Evolutionary conservation across 2,797 vertebrate genomes (phyloP).

Genomic region (Allobates femoralis): DNA sequence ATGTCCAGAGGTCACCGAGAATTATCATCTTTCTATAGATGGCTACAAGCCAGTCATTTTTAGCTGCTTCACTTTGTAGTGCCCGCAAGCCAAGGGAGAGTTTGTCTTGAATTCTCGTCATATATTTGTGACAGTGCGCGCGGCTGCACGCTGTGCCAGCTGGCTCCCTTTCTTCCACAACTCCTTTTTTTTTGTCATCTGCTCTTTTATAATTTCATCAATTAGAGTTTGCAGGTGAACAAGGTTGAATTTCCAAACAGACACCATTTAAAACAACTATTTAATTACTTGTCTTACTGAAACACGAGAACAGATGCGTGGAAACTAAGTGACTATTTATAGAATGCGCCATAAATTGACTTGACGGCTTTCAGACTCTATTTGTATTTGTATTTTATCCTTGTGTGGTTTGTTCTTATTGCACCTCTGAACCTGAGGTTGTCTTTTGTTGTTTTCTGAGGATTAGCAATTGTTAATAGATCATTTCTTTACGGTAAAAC

Average conservation of each 20-base stretch:
- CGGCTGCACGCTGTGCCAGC: conserved; percentile 47
- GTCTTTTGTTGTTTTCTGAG: neutral
- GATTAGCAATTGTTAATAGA: neutral
- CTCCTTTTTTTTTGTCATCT: conserved; percentile 46
- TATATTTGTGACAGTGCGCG: conserved; percentile 46
- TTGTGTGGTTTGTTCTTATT: neutral
- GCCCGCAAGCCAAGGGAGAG: conserved; percentile 33
- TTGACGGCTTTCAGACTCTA: neutral
- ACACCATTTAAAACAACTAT: conserved; percentile 29
- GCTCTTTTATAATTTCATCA: conserved; percentile 57
- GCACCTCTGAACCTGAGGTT: neutral
- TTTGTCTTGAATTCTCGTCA: conserved; percentile 54
- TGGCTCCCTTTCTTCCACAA: conserved; percentile 44
- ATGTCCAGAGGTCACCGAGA: conserved; percentile 29
- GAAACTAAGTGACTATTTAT: conserved; percentile 46
- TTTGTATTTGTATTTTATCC: neutral
- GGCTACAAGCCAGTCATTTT: conserved; percentile 42
- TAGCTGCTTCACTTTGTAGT: conserved; percentile 31
- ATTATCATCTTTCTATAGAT: conserved; percentile 53
- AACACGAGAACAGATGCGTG: conserved; percentile 13
- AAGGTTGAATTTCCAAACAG: conserved; percentile 50
- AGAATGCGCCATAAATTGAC: conserved; percentile 10
- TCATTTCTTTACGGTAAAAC: neutral
- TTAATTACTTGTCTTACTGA: conserved; percentile 36
- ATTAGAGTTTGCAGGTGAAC: conserved; percentile 55